These are phyloP conservation scores for Oreochromis tanganicae DNA, from an alignment of 2,113 vertebrate genomes.

Conservation along the genomic window DNA sequence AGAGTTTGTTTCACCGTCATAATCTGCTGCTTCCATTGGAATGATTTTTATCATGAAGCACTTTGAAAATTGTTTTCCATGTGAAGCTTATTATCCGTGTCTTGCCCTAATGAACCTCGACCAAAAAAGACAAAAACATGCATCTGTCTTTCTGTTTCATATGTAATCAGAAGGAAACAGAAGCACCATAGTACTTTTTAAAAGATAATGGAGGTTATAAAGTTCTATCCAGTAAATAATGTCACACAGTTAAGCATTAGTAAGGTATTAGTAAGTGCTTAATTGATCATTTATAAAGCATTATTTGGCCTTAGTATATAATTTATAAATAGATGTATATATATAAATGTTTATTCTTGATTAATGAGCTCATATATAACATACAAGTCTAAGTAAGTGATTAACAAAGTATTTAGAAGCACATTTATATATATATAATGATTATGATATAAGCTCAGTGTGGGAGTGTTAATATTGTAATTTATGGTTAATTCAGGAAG, in stretches of 20 bases:
- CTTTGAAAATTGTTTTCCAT: not conserved
- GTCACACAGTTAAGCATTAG: not conserved
- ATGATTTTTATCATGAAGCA: not conserved
- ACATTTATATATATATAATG: not conserved
- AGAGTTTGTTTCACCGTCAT: not conserved
- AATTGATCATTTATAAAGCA: not conserved
- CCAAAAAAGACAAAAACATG: not conserved
- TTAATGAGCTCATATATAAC: not conserved
- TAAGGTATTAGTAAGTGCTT: not conserved
- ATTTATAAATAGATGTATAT: not conserved
- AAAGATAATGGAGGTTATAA: not conserved
- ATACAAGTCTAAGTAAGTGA: not conserved
- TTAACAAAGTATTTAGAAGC: not conserved
- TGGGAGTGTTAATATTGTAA: not conserved
- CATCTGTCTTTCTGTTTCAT: not conserved
- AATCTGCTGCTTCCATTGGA: not conserved
- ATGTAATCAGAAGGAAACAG: not conserved
- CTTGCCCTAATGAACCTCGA: not conserved
- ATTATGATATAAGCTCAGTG: rapidly evolving
- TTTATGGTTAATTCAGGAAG: not conserved
- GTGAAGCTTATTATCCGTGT: not conserved
- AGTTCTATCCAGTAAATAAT: not conserved
- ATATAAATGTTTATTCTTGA: not conserved
- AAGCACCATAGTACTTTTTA: not conserved
- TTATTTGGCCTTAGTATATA: rapidly evolving